phyloP scores from a whole-genome alignment of 2,888 invertebrate genomes.

The Dioctria linearis region DNA sequence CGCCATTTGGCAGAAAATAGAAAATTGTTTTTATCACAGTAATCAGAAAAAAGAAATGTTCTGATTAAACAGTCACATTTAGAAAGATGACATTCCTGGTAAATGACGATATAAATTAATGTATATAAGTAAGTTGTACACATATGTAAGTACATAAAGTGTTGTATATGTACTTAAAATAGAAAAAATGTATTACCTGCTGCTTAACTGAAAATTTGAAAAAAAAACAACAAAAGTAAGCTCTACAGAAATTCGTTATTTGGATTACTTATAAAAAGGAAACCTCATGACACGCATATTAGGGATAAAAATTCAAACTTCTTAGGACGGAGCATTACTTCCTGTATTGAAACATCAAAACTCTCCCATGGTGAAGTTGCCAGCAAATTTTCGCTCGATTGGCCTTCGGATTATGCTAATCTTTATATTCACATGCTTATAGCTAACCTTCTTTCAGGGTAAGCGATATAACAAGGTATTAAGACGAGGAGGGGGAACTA shows the following conservation, averaged over 20 bases:
- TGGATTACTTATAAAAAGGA: conserved; percentile 20
- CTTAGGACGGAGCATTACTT: conserved; percentile 4
- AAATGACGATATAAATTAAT: no score
- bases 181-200: no score
- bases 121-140: no score
- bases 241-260: conserved; percentile 27
- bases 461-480: conserved; percentile 31
- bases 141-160: no score
- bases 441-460: conserved; percentile 21
- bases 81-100: no score
- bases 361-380: conserved; percentile 31
- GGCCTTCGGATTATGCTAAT: conserved; percentile 53
- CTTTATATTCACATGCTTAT: conserved; percentile 37
- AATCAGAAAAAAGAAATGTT: no score
- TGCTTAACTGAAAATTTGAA: no score
- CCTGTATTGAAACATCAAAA: conserved; percentile 44
- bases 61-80: no score
- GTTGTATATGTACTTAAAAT: no score
- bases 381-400: conserved; percentile 46
- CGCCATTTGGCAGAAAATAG: no score
- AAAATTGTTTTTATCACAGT: no score
- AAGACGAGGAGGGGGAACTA: conserved; percentile 10
- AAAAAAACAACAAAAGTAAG: neutral
- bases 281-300: conserved; percentile 43
- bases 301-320: conserved; percentile 7